phyloP scores from a whole-genome alignment of 1,140 invertebrate species.

The Helicorthomorpha holstii region DNA sequence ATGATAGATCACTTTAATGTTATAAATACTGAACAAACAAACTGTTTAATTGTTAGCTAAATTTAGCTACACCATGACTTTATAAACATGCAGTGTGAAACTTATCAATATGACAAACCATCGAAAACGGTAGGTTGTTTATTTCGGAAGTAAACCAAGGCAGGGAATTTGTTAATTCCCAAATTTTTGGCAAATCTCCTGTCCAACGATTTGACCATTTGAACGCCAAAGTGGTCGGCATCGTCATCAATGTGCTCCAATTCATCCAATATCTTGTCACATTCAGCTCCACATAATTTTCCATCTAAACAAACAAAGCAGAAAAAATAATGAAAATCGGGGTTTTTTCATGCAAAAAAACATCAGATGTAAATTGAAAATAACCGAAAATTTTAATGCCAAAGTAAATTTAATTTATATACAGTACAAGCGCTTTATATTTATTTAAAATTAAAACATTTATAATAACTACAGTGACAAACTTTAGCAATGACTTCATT shows the following conservation, averaged over 20 bases:
- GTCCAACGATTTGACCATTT: constrained; percentile 90
- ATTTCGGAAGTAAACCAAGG: constrained; percentile 83
- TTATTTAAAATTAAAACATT: neutral
- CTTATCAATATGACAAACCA: too few relatives aligned
- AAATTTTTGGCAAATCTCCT: constrained; percentile 86
- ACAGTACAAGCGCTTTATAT: neutral
- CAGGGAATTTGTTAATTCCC: constrained; percentile 82
- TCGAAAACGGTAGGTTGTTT: constrained; percentile 85
- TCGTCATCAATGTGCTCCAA: constrained; percentile 89
- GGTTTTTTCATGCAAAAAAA: neutral
- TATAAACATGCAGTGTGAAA: too few relatives aligned
- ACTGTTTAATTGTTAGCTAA: too few relatives aligned
- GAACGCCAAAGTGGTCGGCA: constrained; percentile 79
- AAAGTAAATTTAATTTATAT: neutral
- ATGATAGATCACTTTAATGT: too few relatives aligned
- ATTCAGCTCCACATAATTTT: constrained; percentile 64
- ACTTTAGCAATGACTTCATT: neutral
- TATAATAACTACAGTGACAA: neutral
- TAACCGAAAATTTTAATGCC: neutral
- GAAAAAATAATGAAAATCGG: neutral
- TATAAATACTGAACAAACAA: too few relatives aligned
- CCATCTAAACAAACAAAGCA: constrained; percentile 47
- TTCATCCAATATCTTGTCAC: constrained; percentile 75
- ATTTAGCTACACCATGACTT: too few relatives aligned
- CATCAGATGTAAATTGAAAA: neutral